Percentiles rank a stretch among this genome's conserved stretches.
Conservation (phyloP, 2,113 vertebrate species). For the Scomber japonicus region DNA sequence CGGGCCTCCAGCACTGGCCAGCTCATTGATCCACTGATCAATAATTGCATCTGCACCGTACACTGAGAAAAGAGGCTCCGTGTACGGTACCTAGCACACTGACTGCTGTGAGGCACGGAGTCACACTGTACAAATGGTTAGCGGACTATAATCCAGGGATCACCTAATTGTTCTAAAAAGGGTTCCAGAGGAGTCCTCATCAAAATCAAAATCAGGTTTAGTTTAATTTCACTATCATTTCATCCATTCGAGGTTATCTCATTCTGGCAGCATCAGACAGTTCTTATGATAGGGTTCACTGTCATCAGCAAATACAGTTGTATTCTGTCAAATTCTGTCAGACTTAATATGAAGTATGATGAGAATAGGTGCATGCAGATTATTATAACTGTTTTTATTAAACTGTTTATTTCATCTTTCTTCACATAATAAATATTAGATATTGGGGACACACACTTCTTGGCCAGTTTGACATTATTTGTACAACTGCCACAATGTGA, state of each 20-base stretch:
- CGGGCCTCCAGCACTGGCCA: constrained; percentile 61
- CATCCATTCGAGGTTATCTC: constrained; percentile 9
- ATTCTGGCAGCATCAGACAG: neutral
- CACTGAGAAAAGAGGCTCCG: constrained; percentile 50
- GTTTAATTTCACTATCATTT: constrained; percentile 37
- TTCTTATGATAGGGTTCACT: neutral
- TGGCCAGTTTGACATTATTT: neutral
- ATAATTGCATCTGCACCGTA: constrained; percentile 77
- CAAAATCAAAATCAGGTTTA: constrained; percentile 27
- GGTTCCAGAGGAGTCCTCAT: constrained; percentile 21
- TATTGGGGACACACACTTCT: neutral
- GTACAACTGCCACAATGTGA: neutral
- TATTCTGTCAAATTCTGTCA: neutral
- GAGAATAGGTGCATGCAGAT: neutral
- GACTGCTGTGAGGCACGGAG: constrained; percentile 23
- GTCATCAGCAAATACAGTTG: neutral
- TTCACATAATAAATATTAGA: neutral
- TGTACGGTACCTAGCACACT: constrained; percentile 39
- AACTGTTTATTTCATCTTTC: neutral
- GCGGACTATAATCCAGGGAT: constrained; percentile 38
- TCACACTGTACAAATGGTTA: constrained; percentile 7
- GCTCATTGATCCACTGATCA: constrained; percentile 80
- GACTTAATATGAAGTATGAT: neutral
- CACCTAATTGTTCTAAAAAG: constrained; percentile 42
- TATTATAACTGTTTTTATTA: neutral